Evolutionary conservation across 2,113 vertebrate genomes (phyloP).

Genomic region (Girardinichthys multiradiatus): DNA sequence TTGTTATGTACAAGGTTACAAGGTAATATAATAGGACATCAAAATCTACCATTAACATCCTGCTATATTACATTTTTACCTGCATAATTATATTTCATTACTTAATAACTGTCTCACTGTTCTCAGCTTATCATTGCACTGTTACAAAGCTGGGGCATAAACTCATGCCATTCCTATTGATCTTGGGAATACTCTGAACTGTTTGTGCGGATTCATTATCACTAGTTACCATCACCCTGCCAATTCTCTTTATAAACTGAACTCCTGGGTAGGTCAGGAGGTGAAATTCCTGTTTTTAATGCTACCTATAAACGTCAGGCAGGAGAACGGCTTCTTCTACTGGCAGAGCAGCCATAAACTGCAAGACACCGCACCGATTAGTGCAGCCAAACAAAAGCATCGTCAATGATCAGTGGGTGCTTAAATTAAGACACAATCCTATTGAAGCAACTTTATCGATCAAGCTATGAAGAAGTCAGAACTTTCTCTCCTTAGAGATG

Average conservation of each 20-base stretch:
- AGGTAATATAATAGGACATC: neutral
- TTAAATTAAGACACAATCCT: neutral
- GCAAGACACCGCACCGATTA: neutral
- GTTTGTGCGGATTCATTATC: neutral
- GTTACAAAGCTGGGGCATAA: neutral
- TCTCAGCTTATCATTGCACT: neutral
- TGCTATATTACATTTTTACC: neutral
- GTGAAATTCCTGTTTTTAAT: conserved; percentile 1
- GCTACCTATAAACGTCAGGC: conserved; percentile 6
- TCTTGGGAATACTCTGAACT: neutral
- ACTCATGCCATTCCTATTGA: neutral
- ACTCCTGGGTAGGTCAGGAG: conserved; percentile 1
- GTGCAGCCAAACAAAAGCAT: conserved; percentile 5
- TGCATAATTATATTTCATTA: neutral
- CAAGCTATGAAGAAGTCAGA: neutral
- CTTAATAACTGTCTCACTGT: neutral
- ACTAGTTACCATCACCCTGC: conserved; percentile 7
- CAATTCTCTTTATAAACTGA: neutral
- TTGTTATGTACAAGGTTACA: neutral
- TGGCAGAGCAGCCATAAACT: conserved; percentile 8
- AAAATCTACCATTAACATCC: too few species aligned
- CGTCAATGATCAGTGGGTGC: neutral
- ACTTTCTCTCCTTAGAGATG: neutral
- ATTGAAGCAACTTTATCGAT: neutral
- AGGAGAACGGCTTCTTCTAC: neutral